A percentile compares a stretch with the other conserved stretches of the same genome.
Evolutionary conservation across 2,888 invertebrate species (phyloP).

Genomic region (Caenorhabditis auriculariae): DNA sequence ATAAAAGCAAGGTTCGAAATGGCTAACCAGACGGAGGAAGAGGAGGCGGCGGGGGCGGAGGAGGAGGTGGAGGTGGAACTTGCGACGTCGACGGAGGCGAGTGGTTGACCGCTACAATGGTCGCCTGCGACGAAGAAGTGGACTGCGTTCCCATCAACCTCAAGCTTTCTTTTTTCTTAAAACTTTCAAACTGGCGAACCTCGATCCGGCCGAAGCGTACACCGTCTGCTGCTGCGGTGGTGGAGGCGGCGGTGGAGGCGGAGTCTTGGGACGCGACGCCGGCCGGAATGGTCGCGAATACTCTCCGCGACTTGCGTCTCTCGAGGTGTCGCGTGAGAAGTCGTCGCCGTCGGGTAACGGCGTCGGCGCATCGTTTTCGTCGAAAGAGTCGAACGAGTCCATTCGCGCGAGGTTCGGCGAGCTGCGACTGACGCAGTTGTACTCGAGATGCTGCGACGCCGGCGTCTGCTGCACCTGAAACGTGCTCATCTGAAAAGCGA

Average conservation of each 20-base stretch:
- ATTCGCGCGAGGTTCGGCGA: slow-evolving; percentile 33
- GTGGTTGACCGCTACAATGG: slow-evolving; percentile 23
- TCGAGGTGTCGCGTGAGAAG: slow-evolving; percentile 5
- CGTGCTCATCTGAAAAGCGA: too few relatives aligned
- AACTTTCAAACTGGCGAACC: background rate
- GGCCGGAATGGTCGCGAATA: slow-evolving; percentile 52
- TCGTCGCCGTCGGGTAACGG: slow-evolving; percentile 9
- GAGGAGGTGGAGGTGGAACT: slow-evolving; percentile 41
- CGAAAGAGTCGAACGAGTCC: slow-evolving; percentile 40
- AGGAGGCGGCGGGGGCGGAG: slow-evolving; percentile 64
- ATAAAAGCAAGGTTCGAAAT: background rate
- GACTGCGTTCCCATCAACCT: background rate
- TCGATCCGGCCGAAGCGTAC: background rate
- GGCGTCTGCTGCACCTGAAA: too few relatives aligned
- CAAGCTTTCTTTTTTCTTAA: background rate
- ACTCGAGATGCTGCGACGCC: too few relatives aligned
- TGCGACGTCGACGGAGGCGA: slow-evolving; percentile 28
- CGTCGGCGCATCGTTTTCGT: slow-evolving; percentile 22
- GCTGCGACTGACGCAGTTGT: slow-evolving; percentile 22
- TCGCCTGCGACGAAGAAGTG: slow-evolving; percentile 4
- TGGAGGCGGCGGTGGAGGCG: slow-evolving; percentile 39
- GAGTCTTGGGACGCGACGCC: slow-evolving; percentile 66
- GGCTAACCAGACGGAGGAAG: slow-evolving; percentile 12
- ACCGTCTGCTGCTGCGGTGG: slow-evolving; percentile 5
- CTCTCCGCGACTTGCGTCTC: slow-evolving; percentile 33